Evolutionary conservation across 2,113 vertebrate genomes (phyloP), one percentile per base, ranked within the genome.

Genomic region (Pterocles orientalis): DNA sequence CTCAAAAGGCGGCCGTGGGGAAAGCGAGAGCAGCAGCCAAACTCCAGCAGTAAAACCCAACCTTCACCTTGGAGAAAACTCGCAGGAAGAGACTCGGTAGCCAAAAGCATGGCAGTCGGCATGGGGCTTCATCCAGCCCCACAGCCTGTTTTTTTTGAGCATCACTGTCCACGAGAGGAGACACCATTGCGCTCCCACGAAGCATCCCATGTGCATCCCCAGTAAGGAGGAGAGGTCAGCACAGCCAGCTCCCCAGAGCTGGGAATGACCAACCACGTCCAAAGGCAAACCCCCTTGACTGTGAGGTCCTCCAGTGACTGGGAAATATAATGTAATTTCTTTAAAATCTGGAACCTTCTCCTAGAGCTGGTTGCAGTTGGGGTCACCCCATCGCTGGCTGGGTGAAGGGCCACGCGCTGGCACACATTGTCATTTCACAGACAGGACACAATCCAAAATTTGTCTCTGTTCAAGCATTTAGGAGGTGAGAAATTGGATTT

Each of bases 1-100:
- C 81, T 89, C 83, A 60, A 96, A 97, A 97, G 83, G 90, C 86
- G 89, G 91, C 95, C 8, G 14, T 62, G 80, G 96, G 96, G 89
- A 82, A 96, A 91, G 82, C 1, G 5, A 95, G 84, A 93, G 78
- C 10, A 7, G n/a, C 88, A 92, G 90, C 90, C 95, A 93, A 86
- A 60, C 85, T 90, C 80, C 71, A 66, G 51, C 68, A 17, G 28
- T 29, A 87, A 96, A 95, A 95, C 13, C 41, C 86, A 92, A 96
- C 51, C 34, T 80, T 57, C 8, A 45, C 65, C 21, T 12, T 69
- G 41, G 70, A 88, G 86, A 92, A 93, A 79, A 39, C 47, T 72
- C 7, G 13, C 24, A 71, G 76, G 69, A 90, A 92, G 51, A 14
- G 62, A n/a, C 17, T 48, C 13, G 4, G 64, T 56, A 95, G 86